Evolutionary conservation across 1,140 invertebrate genomes (phyloP).

Genomic region (Cyclargus thomasi): DNA sequence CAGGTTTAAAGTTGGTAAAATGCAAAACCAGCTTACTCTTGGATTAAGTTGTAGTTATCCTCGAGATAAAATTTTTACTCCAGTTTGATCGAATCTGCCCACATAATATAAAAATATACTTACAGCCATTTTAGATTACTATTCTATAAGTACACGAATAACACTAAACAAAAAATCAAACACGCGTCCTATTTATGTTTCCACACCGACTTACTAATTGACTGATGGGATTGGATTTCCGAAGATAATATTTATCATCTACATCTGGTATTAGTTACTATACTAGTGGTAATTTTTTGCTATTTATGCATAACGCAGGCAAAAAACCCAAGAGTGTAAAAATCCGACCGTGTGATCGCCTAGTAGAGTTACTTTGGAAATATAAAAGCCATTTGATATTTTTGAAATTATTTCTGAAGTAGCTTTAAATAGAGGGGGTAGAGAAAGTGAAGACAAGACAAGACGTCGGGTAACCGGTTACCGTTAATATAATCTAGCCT

Average conservation of each 20-base stretch:
- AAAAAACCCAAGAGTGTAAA: not conserved
- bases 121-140: conserved; percentile 21
- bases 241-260: not conserved
- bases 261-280: not conserved
- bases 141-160: conserved; percentile 2
- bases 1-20: too few relatives aligned
- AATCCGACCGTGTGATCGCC: not conserved
- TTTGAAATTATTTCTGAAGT: too few relatives aligned
- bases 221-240: conserved; percentile 21
- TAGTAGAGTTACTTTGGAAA: too few relatives aligned
- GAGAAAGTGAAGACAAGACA: too few relatives aligned
- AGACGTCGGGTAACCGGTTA: too few relatives aligned
- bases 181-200: not conserved
- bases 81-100: too few relatives aligned
- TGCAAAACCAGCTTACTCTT: too few relatives aligned
- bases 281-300: not conserved
- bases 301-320: not conserved
- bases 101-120: not conserved
- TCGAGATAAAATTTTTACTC: too few relatives aligned
- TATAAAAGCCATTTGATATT: too few relatives aligned
- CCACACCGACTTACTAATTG: conserved; percentile 26
- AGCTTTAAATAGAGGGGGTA: too few relatives aligned
- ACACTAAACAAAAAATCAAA: not conserved
- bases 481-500: too few relatives aligned
- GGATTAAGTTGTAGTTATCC: too few relatives aligned